Conservation (phyloP, 2,113 vertebrate genomes). For the Phaethornis superciliosus region DNA sequence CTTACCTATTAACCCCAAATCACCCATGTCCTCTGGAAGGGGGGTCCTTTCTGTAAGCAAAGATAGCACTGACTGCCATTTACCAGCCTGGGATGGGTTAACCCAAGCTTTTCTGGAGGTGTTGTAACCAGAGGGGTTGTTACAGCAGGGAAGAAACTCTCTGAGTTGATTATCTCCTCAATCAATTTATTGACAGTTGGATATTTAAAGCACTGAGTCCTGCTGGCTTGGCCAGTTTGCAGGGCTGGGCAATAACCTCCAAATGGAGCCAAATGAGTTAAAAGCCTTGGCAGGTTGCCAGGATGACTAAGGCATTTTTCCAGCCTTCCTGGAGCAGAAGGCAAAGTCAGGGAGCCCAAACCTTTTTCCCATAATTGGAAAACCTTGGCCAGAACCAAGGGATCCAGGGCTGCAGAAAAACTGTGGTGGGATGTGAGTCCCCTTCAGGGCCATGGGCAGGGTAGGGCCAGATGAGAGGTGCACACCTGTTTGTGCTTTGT, state of each 20-base stretch:
- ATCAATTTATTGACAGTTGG: not conserved
- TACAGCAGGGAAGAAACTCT: not conserved
- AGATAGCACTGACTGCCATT: not conserved
- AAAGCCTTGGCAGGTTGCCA: not conserved
- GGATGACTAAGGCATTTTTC: conserved; percentile 46
- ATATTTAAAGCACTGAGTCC: not conserved
- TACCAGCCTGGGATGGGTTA: not conserved
- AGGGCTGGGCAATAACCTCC: not conserved
- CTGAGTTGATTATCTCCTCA: not conserved
- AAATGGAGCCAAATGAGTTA: not conserved
- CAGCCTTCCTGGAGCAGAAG: conserved; percentile 12
- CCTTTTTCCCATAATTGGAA: conserved; percentile 23
- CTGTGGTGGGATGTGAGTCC: rapidly evolving
- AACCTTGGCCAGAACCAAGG: not conserved
- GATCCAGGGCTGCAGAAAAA: not conserved
- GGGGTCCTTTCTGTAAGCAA: not conserved
- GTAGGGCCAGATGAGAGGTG: not conserved
- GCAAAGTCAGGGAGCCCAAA: not conserved
- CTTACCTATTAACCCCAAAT: not conserved
- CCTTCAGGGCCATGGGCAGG: rapidly evolving
- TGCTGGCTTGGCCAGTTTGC: not conserved
- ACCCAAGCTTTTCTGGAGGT: not conserved
- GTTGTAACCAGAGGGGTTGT: not conserved
- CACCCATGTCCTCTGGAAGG: not conserved
- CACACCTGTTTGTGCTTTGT: rapidly evolving